Evolutionary conservation across 1,140 invertebrate species (phyloP).

Genomic region (Druon quercuslanigerum): DNA sequence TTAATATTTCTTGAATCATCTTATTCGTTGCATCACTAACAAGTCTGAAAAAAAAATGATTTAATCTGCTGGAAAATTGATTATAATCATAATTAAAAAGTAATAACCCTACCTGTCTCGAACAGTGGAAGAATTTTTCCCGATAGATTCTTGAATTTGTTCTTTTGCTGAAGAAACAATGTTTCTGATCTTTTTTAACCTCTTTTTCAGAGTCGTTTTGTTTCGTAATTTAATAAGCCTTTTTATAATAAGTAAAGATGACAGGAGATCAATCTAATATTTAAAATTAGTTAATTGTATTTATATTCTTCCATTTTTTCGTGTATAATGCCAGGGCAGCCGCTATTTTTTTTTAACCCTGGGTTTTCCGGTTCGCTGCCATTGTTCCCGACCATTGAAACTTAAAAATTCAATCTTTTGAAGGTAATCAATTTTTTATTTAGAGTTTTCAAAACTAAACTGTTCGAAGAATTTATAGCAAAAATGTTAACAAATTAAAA

Average conservation of each 20-base stretch:
- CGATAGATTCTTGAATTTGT: background rate
- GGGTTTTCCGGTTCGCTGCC: too few species aligned
- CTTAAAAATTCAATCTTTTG: too few species aligned
- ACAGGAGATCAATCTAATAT: slow-evolving; percentile 55
- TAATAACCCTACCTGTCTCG: background rate
- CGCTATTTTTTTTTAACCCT: too few species aligned
- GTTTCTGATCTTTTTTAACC: slow-evolving; percentile 34
- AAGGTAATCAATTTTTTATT: too few species aligned
- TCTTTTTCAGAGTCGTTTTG: slow-evolving; percentile 21
- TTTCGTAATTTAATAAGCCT: slow-evolving; percentile 33
- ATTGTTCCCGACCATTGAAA: too few species aligned
- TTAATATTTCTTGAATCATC: slow-evolving; percentile 34
- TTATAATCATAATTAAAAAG: background rate
- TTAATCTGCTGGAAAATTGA: slow-evolving; percentile 8
- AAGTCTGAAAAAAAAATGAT: slow-evolving; percentile 41
- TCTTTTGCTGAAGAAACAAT: slow-evolving; percentile 23
- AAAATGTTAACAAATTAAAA: too few species aligned
- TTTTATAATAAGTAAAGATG: slow-evolving; percentile 48
- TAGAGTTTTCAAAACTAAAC: too few species aligned
- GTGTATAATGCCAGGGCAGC: background rate
- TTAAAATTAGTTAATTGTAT: background rate
- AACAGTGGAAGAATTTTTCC: background rate
- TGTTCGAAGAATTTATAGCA: too few species aligned
- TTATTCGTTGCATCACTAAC: slow-evolving; percentile 35
- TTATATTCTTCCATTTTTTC: background rate